Percentiles rank a stretch among this genome's conserved stretches.
These are phyloP conservation scores for Myopa testacea DNA, from an alignment of 2,888 invertebrate species.

Conservation along the genomic window DNA sequence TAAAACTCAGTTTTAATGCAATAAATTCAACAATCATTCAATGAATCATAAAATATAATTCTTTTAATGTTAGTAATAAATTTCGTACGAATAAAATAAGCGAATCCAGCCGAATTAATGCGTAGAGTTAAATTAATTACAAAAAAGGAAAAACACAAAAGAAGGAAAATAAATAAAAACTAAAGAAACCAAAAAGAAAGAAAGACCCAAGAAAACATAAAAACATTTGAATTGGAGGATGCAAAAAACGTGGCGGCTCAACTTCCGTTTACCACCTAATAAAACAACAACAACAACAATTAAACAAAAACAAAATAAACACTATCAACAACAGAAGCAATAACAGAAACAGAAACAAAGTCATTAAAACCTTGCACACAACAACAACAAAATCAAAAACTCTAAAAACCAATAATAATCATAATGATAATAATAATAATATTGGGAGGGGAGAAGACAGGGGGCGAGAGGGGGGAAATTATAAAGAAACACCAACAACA, in stretches of 20 bases:
- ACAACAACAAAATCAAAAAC: background rate
- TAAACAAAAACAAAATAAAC: conserved; percentile 33
- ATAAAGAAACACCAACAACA: background rate
- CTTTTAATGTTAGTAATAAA: background rate
- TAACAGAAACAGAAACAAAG: background rate
- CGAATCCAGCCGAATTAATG: background rate
- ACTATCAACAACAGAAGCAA: background rate
- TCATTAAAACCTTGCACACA: background rate
- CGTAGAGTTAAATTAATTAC: background rate
- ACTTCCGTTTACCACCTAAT: conserved; percentile 23
- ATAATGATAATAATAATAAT: background rate
- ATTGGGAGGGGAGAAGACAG: background rate
- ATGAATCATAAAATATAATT: background rate
- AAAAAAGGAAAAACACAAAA: background rate
- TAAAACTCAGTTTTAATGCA: background rate
- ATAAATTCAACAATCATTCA: too few relatives aligned
- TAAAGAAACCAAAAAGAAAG: background rate
- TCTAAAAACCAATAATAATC: background rate
- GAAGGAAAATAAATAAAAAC: background rate
- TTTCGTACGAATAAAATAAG: background rate
- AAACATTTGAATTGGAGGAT: background rate
- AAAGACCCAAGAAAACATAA: background rate
- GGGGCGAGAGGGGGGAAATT: background rate
- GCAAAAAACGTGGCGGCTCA: background rate
- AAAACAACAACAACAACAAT: conserved; percentile 22